phyloP scores from a whole-genome alignment of 2,113 vertebrate genomes.

The Morone chrysops region DNA sequence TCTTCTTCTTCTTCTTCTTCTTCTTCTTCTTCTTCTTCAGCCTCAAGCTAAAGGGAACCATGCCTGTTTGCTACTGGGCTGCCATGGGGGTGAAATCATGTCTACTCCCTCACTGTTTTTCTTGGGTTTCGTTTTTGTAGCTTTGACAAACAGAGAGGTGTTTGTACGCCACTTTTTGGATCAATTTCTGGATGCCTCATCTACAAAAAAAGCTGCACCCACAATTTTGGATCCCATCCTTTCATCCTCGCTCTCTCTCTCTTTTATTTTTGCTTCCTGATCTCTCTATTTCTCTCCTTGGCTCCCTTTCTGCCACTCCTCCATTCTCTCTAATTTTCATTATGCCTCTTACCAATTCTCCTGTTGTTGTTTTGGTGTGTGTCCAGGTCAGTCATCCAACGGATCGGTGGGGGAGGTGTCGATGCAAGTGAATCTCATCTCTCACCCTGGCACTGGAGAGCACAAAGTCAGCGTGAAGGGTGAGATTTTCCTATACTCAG shows the following conservation, averaged over 20 bases:
- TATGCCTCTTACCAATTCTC: constrained; percentile 54
- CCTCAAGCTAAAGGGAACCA: constrained; percentile 56
- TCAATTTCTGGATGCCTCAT: constrained; percentile 28
- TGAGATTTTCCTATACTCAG: constrained; percentile 73
- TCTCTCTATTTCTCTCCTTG: constrained; percentile 37
- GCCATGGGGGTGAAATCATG: constrained; percentile 35
- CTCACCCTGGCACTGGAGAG: constrained; percentile 94
- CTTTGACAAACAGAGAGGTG: constrained; percentile 30
- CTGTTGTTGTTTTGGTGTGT: constrained; percentile 71
- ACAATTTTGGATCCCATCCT: constrained; percentile 44
- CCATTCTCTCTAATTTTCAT: constrained; percentile 42
- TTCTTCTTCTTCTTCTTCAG: constrained; percentile 42
- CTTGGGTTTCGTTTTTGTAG: constrained; percentile 11
- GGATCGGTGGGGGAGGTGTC: constrained; percentile 93
- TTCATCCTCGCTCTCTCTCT: constrained; percentile 24
- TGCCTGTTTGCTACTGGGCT: constrained; percentile 22
- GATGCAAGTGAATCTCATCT: constrained; percentile 93
- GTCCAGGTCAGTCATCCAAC: constrained; percentile 83
- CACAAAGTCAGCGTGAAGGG: constrained; percentile 98
- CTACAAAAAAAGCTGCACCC: constrained; percentile 6
- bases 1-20: constrained; percentile 25
- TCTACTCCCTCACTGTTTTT: constrained; percentile 31
- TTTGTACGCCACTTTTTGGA: constrained; percentile 39
- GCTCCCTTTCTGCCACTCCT: constrained; percentile 31
- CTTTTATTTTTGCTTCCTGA: background rate